Conservation (phyloP, 2,888 invertebrate species). For the Metalampra italica region DNA sequence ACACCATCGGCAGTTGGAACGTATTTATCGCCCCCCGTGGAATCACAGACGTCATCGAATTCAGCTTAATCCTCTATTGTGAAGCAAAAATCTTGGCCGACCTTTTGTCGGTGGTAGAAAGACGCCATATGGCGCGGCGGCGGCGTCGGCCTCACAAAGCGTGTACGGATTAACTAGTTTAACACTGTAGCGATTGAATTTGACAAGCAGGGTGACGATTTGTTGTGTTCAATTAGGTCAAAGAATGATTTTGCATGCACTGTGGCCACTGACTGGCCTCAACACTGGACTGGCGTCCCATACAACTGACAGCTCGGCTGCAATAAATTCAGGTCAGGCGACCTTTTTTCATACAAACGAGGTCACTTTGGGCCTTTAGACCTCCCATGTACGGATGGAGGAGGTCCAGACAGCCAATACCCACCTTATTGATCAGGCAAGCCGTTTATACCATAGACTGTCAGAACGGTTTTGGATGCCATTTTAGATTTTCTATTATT, state of each 20-base stretch:
- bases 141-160: constrained; percentile 39
- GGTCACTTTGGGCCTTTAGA: too few species aligned
- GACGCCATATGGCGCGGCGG: constrained; percentile 63
- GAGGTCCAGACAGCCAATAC: too few species aligned
- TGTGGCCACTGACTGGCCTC: background rate
- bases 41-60: constrained; percentile 61
- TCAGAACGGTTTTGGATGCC: too few species aligned
- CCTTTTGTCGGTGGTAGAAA: constrained; percentile 45
- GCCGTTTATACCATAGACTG: too few species aligned
- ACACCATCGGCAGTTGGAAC: constrained; percentile 47
- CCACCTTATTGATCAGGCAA: too few species aligned
- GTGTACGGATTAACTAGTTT: constrained; percentile 52
- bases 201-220: constrained; percentile 20
- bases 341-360: too few species aligned
- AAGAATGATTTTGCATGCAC: background rate
- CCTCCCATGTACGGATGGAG: too few species aligned
- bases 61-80: constrained; percentile 57
- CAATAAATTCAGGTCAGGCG: too few species aligned
- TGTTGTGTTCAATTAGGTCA: background rate
- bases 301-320: too few species aligned
- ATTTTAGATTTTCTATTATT: too few species aligned
- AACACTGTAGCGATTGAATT: constrained; percentile 46
- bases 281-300: too few species aligned
- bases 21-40: constrained; percentile 40
- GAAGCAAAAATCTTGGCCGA: constrained; percentile 27